Evolutionary conservation across 1,140 invertebrate genomes (phyloP), one percentile per base, ranked within the genome.

Genomic region (Eciton burchellii): DNA sequence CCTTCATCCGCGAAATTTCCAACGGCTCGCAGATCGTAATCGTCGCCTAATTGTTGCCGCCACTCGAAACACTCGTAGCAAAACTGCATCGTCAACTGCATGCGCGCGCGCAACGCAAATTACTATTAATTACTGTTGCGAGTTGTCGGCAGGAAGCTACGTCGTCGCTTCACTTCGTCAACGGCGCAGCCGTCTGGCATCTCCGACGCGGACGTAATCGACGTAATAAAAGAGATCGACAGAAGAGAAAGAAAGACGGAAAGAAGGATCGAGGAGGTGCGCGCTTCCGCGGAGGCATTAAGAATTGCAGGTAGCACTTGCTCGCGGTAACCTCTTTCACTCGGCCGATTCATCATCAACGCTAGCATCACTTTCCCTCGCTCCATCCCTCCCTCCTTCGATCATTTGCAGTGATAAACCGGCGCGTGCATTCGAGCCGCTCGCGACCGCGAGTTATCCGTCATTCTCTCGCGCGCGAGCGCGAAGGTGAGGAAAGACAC

Each of bases 331-430:
- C 79, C 70, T 73, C 19, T 29, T 71, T 71, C 59, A 14, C 60
- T 21, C 41, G 9, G 11, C 43, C n/a, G 56, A 62, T 57, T 59
- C 26, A 43, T 74, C 57, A 49, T 49, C 56, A 60, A 72, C 43
- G 5, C 14, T 11, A 35, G 35, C 35, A 6, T 35, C 6, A 6
- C 35, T 35, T 35, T 6, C 35, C 35, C n/a, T n/a, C n/a, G n/a
- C n/a, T 35, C 35, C 35, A 3, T 35, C 24, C 41, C 29, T 73
- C 24, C 26, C 11, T 47, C 41, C 41, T 43, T 54, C 77, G 45
- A 81, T 43, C 62, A 74, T 83, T 73, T 60, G 49, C 60, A 57
- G 45, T 65, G 83, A 83, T 71, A 83, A 9, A 62, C 26, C 35
- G 35, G 70, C 60, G 83, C n/a, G 52, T 63, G 66, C 66, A 76